Base-by-base conservation (phyloP, 1,140 invertebrate genomes). In the Bombyx mandarina region DNA sequence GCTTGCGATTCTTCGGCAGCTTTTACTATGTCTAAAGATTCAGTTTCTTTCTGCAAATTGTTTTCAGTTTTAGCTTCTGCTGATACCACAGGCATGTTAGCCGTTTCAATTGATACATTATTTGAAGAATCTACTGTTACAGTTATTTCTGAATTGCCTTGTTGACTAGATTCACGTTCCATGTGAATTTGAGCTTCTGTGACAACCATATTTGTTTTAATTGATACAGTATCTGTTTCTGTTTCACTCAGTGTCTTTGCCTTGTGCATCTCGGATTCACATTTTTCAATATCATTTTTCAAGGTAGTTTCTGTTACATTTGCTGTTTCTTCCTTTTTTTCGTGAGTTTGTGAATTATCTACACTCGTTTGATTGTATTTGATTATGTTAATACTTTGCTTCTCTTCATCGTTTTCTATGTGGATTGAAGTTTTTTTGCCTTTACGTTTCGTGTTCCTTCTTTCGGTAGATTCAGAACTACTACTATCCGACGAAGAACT, bases 121-220 rank as follows among this genome's bases (percentile, higher is more conserved):
- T 88, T 76, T 69, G 67, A 63, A 61, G 77, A 70, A 77, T 80
- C 82, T 22, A 87, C 67, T 56, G 77, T 85, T 44, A 85, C 77
- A 35, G 69, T 80, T 59, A 82, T 60, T 66, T 79, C 80, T 35
- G 81, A 82, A 67, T 69, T 84, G 18, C 79, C 79, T 56, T 80
- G 79, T 72, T 79, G 75, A 56, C 65, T 82, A 26, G 77, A 81
- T 65, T 82, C 77, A 44, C 77, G 69, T 66, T 88, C 80, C 80
- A 83, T 83, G 62, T 89, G 87, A 52, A 89, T 86, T 80, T 88
- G 85, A 44, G 87, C 88, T 84, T 89, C 88, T 18, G 88, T 88
- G 51, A 87, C 76, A 44, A 88, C 70, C 74, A 82, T 87, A 58
- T 88, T 88, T 18, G 84, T 83, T 75, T 84, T 83, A 26, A 88